Evolutionary conservation across 2,797 vertebrate species (phyloP), one percentile per base, ranked within the genome.

Genomic region (Danio choprae): DNA sequence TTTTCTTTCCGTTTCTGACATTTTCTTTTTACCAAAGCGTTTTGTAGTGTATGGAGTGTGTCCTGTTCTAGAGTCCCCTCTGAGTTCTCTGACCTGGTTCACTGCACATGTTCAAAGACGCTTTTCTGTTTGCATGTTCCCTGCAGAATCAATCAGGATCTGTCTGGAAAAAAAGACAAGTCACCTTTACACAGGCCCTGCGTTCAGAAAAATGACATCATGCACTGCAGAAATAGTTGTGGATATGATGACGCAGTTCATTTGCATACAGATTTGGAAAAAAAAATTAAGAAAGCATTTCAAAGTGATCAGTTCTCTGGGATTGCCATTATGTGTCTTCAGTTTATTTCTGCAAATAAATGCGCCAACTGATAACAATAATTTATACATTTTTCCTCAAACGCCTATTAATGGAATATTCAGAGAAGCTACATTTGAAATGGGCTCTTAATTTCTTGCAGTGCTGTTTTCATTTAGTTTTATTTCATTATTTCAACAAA

Each of bases 41-140:
- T 59, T 22, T 56, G 40, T n/a, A 12, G 13, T 73, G 40, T 9
- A 18, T 40, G 40, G 40, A n/a, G 53, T n/a, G 51, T 22, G 13
- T 12, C 12, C 13, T 58, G 16, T 44, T 44, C 20, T 18, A 22
- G 13, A 44, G 53, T 59, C 53, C 40, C 55, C 53, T 59, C 50
- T 69, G 67, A 51, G 29, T 69, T 58, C 41, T 69, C 51, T 74
- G 41, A 77, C 46, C 55, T 70, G 50, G 77, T 71, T 53, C 38
- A 64, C 15, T 80, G 50, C 20, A 40, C 56, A 41, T 2, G 12
- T 74, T 78, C 68, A 78, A 50, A 67, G 59, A 29, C 44, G 48
- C 50, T 53, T 82, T 77, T 67, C 18, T 22, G 40, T 78, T 41
- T 15, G 41, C 29, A 20, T 73, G 36, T 73, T 41, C 58, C 68